Percentiles rank a stretch among this genome's conserved stretches.
Evolutionary conservation across 1,140 invertebrate genomes (phyloP).

Genomic region (Orchestia grillus): DNA sequence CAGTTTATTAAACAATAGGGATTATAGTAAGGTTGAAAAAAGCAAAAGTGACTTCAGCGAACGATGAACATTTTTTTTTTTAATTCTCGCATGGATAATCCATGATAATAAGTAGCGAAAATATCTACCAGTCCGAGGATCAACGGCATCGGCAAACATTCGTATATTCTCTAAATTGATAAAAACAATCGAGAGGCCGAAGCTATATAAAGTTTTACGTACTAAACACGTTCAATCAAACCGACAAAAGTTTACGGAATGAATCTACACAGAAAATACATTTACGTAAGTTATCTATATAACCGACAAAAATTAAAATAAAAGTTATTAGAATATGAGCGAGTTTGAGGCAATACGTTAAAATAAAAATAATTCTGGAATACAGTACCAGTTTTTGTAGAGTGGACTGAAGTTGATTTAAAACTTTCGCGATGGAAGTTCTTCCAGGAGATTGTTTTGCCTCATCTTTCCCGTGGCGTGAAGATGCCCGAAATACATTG

Average conservation of each 20-base stretch:
- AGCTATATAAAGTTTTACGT: neutral
- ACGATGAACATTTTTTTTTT: neutral
- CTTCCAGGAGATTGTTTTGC: neutral
- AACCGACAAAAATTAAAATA: neutral
- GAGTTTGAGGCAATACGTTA: neutral
- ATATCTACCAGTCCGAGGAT: neutral
- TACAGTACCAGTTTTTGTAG: conserved; percentile 37
- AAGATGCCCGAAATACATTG: neutral
- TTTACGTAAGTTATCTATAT: neutral
- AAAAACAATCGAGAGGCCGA: neutral
- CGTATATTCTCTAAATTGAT: neutral
- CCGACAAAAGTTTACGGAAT: neutral
- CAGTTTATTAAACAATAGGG: neutral
- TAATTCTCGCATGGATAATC: too few species aligned
- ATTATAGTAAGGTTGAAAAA: neutral
- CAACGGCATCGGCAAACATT: neutral
- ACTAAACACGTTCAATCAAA: neutral
- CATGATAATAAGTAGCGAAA: too few species aligned
- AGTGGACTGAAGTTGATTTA: conserved; percentile 33
- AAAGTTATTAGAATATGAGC: too few species aligned
- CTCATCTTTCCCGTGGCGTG: neutral
- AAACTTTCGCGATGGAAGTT: conserved; percentile 29
- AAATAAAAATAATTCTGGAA: neutral
- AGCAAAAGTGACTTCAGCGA: neutral
- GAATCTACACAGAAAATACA: neutral